Base-by-base conservation (phyloP, 2,113 vertebrate species). In the Sylvicapra grimmia region DNA sequence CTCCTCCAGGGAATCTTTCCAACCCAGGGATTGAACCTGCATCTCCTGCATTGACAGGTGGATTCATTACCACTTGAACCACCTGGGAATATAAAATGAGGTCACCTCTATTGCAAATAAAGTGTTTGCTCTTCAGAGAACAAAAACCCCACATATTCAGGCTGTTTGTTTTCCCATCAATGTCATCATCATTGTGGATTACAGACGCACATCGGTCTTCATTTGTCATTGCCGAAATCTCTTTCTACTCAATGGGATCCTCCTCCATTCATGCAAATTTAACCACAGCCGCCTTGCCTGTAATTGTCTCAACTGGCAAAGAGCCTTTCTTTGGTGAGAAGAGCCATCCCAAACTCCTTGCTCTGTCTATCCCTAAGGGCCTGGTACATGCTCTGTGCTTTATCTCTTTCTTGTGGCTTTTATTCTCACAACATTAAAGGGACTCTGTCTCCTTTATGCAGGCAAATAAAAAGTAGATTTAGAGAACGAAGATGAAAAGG, bases 381-480 rank as follows among this genome's bases (percentile, higher is more conserved):
- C 89, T 59, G 21, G 63, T 68, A 40, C 85, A 85, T 53, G 89
- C 79, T 89, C 82, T 51, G 27, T 89, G 95, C 90, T 98, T 97
- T 97, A 95, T 97, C 94, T 97, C 8, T 96, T 95, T 96, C 93
- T 96, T 96, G 94, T 97, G 96, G 85, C 96, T 98, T 98, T 97
- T 96, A 97, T 97, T 94, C 92, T 84, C 88, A 96, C 86, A 75
- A 94, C 86, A 97, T 98, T 97, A 98, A 98, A 98, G 96, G 59
- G 90, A 97, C 94, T 97, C 90, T 94, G 44, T 90, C 92, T 83
- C 97, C 89, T 95, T 92, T 96, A 97, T 97, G 97, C 77, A 96
- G 96, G 77, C 53, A 97, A 98, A 98, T 98, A 96, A 98, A 89
- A 96, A 97, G 85, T 96, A 96, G 94, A 94, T 97, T 96, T 92